A percentile compares a stretch with the other conserved stretches of the same genome.
Conservation (phyloP, 2,888 invertebrate genomes). For the Uropetala carovei region DNA sequence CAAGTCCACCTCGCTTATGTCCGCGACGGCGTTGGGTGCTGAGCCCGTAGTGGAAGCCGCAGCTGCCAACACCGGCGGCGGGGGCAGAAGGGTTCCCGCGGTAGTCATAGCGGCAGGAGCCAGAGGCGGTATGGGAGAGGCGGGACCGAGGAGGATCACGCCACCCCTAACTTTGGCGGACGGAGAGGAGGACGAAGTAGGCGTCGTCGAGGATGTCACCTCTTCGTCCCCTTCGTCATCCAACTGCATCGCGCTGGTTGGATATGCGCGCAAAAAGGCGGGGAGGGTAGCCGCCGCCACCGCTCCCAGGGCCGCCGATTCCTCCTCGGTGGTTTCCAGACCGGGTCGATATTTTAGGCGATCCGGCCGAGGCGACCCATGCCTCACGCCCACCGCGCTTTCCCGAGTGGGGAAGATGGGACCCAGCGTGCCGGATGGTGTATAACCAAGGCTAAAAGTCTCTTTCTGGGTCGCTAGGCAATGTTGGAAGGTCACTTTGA, state of each 20-base stretch:
- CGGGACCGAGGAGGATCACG: constrained; percentile 1
- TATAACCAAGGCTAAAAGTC: constrained; percentile 68
- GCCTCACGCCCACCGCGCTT: constrained; percentile 31
- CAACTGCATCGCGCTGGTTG: constrained; percentile 41
- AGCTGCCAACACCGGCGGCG: constrained; percentile 23
- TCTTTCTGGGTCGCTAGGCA: neutral
- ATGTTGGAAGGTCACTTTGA: neutral
- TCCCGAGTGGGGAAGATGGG: constrained; percentile 31
- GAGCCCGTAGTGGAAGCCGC: constrained; percentile 74
- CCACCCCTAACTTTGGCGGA: neutral
- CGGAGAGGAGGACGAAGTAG: constrained; percentile 67
- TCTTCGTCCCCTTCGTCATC: constrained; percentile 73
- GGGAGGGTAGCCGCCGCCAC: constrained; percentile 14
- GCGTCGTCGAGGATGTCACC: constrained; percentile 86
- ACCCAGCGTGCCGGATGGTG: constrained; percentile 64
- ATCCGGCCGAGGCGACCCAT: constrained; percentile 70
- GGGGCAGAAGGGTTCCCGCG: constrained; percentile 37
- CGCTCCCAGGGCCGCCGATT: constrained; percentile 76
- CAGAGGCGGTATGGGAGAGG: neutral
- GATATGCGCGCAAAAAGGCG: neutral
- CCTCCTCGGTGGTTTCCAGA: constrained; percentile 76
- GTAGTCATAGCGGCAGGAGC: neutral
- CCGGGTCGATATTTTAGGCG: constrained; percentile 68
- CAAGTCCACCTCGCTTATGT: constrained; percentile 83
- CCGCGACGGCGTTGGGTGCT: constrained; percentile 79